A percentile compares a stretch with the other conserved stretches of the same genome.
Evolutionary conservation across 2,113 vertebrate genomes (phyloP).

Genomic region (Phaethon lepturus): DNA sequence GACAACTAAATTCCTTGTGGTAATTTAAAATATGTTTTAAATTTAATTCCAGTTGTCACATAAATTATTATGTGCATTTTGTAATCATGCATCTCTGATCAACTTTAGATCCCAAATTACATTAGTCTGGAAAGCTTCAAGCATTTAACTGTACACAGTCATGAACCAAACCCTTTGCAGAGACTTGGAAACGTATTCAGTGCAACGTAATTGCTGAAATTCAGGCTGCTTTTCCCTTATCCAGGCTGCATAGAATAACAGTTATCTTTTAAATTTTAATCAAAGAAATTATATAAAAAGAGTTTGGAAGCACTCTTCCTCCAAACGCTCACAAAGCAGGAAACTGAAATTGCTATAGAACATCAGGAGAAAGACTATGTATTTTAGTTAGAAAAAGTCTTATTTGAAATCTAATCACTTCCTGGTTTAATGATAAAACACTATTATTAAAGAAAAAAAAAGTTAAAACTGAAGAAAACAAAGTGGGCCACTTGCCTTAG

Average conservation of each 20-base stretch:
- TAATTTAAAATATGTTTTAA: slow-evolving; percentile 25
- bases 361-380: neutral
- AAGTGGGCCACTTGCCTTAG: neutral
- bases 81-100: slow-evolving; percentile 48
- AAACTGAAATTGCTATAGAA: neutral
- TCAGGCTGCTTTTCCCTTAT: neutral
- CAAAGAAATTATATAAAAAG: neutral
- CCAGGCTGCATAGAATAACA: neutral
- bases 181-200: neutral
- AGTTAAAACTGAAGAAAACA: neutral
- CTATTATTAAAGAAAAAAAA: neutral
- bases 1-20: neutral
- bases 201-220: neutral
- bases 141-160: neutral
- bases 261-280: neutral
- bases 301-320: neutral
- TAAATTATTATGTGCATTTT: neutral
- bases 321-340: neutral
- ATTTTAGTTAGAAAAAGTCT: neutral
- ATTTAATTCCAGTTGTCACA: slow-evolving; percentile 47
- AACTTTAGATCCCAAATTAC: slow-evolving; percentile 45
- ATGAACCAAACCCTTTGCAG: neutral
- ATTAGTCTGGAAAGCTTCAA: slow-evolving; percentile 15
- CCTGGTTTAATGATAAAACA: neutral
- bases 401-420: neutral